Evolutionary conservation across 1,140 invertebrate genomes (phyloP).

Genomic region (Myzus persicae): DNA sequence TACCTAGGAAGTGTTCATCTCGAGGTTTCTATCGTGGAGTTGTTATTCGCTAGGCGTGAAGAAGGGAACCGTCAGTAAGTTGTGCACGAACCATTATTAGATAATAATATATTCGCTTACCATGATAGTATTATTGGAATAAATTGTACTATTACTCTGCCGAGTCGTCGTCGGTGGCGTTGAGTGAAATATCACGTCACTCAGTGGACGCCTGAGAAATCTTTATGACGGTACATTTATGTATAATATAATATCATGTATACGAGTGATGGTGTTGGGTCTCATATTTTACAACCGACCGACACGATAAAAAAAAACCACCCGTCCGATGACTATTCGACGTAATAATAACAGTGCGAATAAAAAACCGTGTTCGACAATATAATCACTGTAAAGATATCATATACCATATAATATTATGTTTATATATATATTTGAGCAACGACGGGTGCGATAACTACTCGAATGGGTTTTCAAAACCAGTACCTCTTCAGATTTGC

Average conservation of each 20-base stretch:
- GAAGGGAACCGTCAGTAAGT: neutral
- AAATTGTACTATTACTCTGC: neutral
- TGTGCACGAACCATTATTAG: slow-evolving; percentile 11
- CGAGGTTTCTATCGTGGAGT: neutral
- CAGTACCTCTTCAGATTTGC: neutral
- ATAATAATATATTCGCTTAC: neutral
- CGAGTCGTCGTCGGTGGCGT: neutral
- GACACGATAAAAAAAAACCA: neutral
- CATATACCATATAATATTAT: too few relatives aligned
- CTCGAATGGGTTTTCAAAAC: neutral
- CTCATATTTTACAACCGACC: neutral
- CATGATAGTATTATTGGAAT: neutral
- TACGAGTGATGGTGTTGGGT: neutral
- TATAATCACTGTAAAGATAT: neutral
- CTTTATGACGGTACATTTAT: neutral
- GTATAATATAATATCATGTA: neutral
- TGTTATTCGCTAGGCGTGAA: neutral
- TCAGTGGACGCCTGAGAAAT: neutral
- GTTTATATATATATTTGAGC: neutral
- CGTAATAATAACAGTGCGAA: neutral
- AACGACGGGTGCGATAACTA: neutral
- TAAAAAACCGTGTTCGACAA: neutral
- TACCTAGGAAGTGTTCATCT: neutral
- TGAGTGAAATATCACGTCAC: slow-evolving; percentile 36
- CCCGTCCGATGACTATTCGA: neutral